A percentile compares a stretch with the other conserved stretches of the same genome.
phyloP scores from a whole-genome alignment of 2,797 vertebrate genomes.

The Rhinichthys osculus region DNA sequence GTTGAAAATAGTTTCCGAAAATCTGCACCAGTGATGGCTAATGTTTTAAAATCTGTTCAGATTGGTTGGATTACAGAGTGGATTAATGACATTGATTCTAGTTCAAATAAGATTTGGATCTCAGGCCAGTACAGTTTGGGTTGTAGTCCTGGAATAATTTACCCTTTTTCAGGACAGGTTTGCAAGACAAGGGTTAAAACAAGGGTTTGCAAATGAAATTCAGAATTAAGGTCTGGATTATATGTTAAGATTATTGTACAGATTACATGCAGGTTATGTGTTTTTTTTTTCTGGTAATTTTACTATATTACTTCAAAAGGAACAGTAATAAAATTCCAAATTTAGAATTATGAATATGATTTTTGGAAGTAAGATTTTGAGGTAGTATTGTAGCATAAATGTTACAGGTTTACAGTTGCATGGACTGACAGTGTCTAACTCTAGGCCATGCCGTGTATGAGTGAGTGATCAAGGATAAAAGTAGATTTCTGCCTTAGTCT shows the following conservation, averaged over 20 bases:
- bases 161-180: neutral
- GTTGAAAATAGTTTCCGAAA: neutral
- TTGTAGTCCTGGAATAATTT: neutral
- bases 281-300: neutral
- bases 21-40: neutral
- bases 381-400: neutral
- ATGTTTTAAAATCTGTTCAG: neutral
- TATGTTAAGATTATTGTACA: neutral
- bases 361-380: neutral
- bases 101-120: neutral
- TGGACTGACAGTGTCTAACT: neutral
- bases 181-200: neutral
- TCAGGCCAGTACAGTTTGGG: neutral
- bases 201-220: neutral
- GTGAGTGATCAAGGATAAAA: neutral
- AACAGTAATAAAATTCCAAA: neutral
- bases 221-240: neutral
- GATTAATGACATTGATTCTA: neutral
- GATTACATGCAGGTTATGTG: neutral
- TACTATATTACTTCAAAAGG: neutral
- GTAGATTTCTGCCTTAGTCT: constrained; percentile 16
- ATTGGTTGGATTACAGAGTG: neutral
- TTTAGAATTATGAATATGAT: neutral
- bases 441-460: neutral
- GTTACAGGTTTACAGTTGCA: neutral